Conservation (phyloP, 2,888 invertebrate species). For the Epinotia demarniana region DNA sequence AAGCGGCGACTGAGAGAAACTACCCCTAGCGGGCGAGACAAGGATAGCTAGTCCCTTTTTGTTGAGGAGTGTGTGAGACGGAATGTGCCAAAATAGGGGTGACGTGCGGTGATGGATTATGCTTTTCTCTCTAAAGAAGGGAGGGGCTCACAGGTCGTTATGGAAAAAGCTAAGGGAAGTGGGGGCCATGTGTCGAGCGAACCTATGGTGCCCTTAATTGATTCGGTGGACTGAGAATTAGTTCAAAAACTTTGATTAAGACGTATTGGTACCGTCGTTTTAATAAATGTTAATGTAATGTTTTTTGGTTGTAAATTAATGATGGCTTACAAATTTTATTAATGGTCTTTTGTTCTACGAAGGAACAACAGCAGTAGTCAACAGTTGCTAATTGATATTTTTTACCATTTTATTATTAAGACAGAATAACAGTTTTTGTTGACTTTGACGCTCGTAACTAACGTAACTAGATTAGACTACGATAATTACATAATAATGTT, state of each 20-base stretch:
- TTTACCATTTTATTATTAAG: conserved; percentile 5
- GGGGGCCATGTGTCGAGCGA: conserved; percentile 86
- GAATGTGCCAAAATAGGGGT: conserved; percentile 84
- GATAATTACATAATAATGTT: conserved; percentile 5
- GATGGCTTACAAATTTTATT: conserved; percentile 30
- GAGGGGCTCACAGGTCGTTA: conserved; percentile 86
- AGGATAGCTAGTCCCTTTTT: conserved; percentile 68
- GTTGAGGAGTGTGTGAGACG: conserved; percentile 71
- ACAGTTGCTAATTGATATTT: conserved; percentile 11
- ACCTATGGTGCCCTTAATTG: conserved; percentile 82
- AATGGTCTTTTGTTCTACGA: conserved; percentile 34
- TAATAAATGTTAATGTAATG: conserved; percentile 39
- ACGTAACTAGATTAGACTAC: neutral
- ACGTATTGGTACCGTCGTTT: conserved; percentile 37
- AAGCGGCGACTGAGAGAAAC: conserved; percentile 85
- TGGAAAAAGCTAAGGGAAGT: conserved; percentile 85
- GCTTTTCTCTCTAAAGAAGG: conserved; percentile 86
- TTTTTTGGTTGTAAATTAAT: conserved; percentile 33
- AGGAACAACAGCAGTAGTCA: conserved; percentile 11
- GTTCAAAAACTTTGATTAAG: conserved; percentile 57
- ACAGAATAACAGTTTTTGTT: neutral
- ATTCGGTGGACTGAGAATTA: conserved; percentile 72
- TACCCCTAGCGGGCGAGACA: conserved; percentile 82
- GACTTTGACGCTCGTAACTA: neutral
- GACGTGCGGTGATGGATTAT: conserved; percentile 86